Percentiles rank a stretch among this genome's conserved stretches.
Conservation (phyloP, 1,140 invertebrate genomes). For the Steinernema khuongi region DNA sequence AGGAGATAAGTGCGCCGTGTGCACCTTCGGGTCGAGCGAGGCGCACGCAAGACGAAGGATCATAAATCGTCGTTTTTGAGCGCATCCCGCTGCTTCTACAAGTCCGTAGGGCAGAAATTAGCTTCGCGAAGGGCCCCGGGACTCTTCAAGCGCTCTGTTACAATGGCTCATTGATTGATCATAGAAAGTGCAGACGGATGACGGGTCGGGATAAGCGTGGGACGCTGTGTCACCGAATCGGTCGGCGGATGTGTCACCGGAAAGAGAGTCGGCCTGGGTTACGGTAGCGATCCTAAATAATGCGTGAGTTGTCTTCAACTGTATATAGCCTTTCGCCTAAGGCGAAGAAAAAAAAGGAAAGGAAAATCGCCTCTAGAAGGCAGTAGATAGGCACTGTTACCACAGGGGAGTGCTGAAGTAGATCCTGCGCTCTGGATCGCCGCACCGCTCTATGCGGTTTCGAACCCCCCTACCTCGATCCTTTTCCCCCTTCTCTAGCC, state of each 20-base stretch:
- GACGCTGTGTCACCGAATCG: not conserved
- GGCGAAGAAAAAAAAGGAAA: too few relatives aligned
- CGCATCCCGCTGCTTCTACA: not conserved
- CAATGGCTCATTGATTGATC: not conserved
- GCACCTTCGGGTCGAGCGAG: not conserved
- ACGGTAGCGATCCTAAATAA: too few relatives aligned
- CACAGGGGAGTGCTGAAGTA: too few relatives aligned
- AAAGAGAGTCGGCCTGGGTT: not conserved
- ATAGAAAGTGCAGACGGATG: not conserved
- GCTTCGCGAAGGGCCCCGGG: not conserved
- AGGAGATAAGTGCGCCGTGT: too few relatives aligned
- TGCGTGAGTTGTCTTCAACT: too few relatives aligned
- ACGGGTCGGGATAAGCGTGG: not conserved
- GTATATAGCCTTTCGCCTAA: too few relatives aligned
- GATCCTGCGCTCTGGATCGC: too few relatives aligned
- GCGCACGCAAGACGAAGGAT: not conserved
- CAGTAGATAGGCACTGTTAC: too few relatives aligned
- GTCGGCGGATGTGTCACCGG: not conserved
- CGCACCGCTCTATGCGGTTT: too few relatives aligned
- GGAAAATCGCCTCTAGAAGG: too few relatives aligned
- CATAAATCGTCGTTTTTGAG: constrained; percentile 11
- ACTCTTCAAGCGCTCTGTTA: not conserved
- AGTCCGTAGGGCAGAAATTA: not conserved
- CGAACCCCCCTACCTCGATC: too few relatives aligned
- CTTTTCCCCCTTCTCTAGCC: too few relatives aligned